Conservation (phyloP, 2,113 vertebrate species). For the Salvator merianae region DNA sequence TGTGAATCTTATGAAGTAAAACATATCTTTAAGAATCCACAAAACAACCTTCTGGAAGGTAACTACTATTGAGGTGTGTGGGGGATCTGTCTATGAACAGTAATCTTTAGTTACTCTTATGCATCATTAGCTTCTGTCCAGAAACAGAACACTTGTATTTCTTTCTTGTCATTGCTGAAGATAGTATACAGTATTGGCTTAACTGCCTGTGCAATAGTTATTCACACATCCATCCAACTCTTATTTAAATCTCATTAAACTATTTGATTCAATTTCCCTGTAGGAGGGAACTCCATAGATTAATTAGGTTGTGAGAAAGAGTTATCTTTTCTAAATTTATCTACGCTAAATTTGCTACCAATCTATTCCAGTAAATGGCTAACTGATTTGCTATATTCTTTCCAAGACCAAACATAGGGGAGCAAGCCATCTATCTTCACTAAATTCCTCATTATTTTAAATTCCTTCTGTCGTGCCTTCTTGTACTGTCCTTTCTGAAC, state of each 20-base stretch:
- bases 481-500: slow-evolving; percentile 26
- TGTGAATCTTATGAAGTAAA: not conserved
- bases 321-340: slow-evolving; percentile 40
- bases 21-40: not conserved
- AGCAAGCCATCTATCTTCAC: slow-evolving; percentile 50
- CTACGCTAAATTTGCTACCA: slow-evolving; percentile 56
- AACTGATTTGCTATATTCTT: slow-evolving; percentile 48
- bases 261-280: slow-evolving; percentile 46
- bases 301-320: slow-evolving; percentile 55
- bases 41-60: not conserved
- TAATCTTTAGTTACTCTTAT: slow-evolving; percentile 21
- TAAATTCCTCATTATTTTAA: slow-evolving; percentile 38
- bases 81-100: not conserved
- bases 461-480: slow-evolving; percentile 5
- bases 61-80: not conserved
- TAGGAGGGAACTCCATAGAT: slow-evolving; percentile 50
- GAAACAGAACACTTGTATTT: slow-evolving; percentile 14
- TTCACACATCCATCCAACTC: slow-evolving; percentile 16
- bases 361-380: slow-evolving; percentile 54
- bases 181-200: slow-evolving; percentile 7
- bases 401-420: slow-evolving; percentile 48
- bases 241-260: slow-evolving; percentile 33
- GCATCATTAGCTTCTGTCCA: not conserved
- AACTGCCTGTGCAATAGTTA: slow-evolving; percentile 22
- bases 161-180: slow-evolving; percentile 14